Evolutionary conservation across 2,113 vertebrate species (phyloP).

Genomic region (Thomomys bottae): DNA sequence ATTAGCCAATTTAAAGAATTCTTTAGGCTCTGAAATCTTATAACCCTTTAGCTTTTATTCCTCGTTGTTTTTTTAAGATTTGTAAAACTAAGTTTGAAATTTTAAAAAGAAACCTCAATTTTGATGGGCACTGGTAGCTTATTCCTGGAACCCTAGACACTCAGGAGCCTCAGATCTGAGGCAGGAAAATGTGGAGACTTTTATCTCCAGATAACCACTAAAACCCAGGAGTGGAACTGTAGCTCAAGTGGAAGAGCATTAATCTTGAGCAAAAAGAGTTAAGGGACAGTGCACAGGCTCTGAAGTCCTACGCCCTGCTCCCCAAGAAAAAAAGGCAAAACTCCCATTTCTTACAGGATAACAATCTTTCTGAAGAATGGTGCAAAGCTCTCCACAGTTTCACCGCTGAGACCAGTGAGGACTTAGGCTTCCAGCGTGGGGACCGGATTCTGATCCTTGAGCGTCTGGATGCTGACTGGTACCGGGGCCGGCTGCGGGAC

Average conservation of each 20-base stretch:
- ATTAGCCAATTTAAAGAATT: slow-evolving; percentile 29
- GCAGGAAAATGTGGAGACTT: no score
- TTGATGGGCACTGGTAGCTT: no score
- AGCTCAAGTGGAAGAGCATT: no score
- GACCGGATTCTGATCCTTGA: slow-evolving; percentile 91
- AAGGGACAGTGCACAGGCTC: no score
- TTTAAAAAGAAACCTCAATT: no score
- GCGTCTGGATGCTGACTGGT: slow-evolving; percentile 90
- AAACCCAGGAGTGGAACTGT: no score
- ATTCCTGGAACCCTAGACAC: no score
- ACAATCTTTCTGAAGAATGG: slow-evolving; percentile 84
- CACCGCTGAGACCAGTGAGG: slow-evolving; percentile 87
- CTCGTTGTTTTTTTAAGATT: neutral
- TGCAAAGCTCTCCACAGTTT: slow-evolving; percentile 93
- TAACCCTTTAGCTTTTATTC: neutral
- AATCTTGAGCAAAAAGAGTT: no score
- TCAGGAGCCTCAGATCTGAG: no score
- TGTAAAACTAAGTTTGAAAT: neutral
- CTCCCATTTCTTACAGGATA: slow-evolving; percentile 74
- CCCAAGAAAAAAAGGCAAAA: neutral
- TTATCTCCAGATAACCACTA: no score
- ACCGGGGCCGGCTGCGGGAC: slow-evolving; percentile 88
- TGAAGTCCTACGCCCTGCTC: no score
- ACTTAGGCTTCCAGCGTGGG: slow-evolving; percentile 91
- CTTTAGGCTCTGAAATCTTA: slow-evolving; percentile 39